Conservation (phyloP, 1,140 invertebrate species). For the Eriosoma lanigerum region DNA sequence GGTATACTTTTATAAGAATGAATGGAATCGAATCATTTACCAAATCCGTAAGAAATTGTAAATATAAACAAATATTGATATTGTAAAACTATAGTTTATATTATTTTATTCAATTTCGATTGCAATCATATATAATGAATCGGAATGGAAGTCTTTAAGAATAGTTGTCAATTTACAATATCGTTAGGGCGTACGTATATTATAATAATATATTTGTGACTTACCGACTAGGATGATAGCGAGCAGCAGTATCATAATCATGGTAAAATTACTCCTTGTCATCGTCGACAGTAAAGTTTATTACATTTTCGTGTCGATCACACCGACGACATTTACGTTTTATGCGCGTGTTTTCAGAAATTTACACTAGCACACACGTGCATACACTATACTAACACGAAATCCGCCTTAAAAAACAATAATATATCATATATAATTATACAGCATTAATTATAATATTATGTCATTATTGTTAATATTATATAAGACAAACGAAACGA, state of each 20-base stretch:
- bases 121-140: too few relatives aligned
- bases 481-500: neutral
- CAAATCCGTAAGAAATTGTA: too few relatives aligned
- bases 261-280: neutral
- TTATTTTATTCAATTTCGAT: too few relatives aligned
- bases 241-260: neutral
- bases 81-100: too few relatives aligned
- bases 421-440: neutral
- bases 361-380: neutral
- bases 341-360: neutral
- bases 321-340: neutral
- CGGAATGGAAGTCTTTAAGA: too few relatives aligned
- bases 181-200: too few relatives aligned
- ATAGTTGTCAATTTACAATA: too few relatives aligned
- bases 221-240: conserved; percentile 12
- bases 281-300: neutral
- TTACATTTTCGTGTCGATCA: conserved; percentile 29
- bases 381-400: neutral
- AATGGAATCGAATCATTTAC: too few relatives aligned
- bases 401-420: neutral
- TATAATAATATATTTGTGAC: neutral
- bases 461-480: too few relatives aligned
- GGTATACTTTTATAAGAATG: too few relatives aligned
- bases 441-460: too few relatives aligned
- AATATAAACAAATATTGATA: too few relatives aligned